Evolutionary conservation across 2,113 vertebrate genomes (phyloP).

Genomic region (Laterallus jamaicensis): DNA sequence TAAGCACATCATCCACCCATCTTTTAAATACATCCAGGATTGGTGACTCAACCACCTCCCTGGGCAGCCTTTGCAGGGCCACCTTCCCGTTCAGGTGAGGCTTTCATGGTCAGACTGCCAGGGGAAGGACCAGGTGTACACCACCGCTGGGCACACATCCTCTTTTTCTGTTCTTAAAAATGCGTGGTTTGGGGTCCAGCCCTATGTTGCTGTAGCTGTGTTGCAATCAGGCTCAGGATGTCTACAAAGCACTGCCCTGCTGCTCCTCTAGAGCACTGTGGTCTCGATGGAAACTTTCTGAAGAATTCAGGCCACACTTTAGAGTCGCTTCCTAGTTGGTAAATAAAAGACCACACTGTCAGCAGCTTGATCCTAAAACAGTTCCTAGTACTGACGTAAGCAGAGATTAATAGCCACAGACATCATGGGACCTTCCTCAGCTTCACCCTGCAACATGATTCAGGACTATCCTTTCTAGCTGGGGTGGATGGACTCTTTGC

Average conservation of each 20-base stretch:
- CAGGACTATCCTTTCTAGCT: background rate
- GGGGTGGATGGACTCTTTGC: background rate
- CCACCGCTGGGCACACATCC: background rate
- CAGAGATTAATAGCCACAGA: background rate
- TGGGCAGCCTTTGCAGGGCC: background rate
- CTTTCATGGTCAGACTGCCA: background rate
- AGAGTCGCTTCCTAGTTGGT: background rate
- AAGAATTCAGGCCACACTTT: background rate
- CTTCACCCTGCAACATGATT: background rate
- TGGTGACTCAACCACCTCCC: too few species aligned
- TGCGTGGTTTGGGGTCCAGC: background rate
- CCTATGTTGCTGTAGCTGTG: background rate
- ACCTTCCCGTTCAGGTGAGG: background rate
- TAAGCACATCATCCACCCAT: too few species aligned
- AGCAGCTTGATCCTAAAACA: background rate
- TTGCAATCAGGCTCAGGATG: background rate
- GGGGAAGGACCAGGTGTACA: rapidly evolving
- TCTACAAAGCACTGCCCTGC: background rate
- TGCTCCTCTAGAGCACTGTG: background rate
- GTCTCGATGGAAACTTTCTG: background rate
- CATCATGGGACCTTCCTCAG: background rate
- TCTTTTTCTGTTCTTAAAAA: background rate
- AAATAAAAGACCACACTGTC: background rate
- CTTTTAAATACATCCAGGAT: too few species aligned
- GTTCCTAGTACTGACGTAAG: background rate